Evolutionary conservation across 2,797 vertebrate genomes (phyloP), one percentile per base, ranked within the genome.

Genomic region (Rhinatrema bivittatum): DNA sequence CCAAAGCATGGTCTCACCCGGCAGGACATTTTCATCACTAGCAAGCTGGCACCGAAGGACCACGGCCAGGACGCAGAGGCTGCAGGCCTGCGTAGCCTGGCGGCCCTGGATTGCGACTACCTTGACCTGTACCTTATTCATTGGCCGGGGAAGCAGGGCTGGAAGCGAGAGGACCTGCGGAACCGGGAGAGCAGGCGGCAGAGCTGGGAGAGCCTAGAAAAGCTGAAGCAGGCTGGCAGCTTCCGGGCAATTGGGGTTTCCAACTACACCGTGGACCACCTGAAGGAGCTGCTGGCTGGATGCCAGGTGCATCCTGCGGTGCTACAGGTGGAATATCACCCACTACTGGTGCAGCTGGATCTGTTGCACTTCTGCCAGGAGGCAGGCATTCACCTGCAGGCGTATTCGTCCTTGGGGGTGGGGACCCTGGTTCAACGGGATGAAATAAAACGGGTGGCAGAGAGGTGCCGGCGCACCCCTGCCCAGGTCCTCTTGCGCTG

Each of bases 101-200:
- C 72, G 14, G 61, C 80, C 32, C 58, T 91, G 46, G 81, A 68
- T 16, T 36, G 81, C 36, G 76, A 55, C 20, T 91, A 89, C 58
- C 76, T 91, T n/a, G 89, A 91, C 39, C 79, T 91, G 5, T 90
- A 83, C 51, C 67, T 91, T 18, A 78, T 91, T 54, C 89, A 91
- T 56, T 89, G 87, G 89, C 89, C 87, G 1, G 88, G 87, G 7
- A 87, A 80, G 4, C 76, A 81, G 42, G 84, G 85, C 14, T 28
- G 74, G 31, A 53, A 10, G 1, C 78, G 80, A 25, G 29, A 46
- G 7, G 85, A 91, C 48, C 25, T 57, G 10, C 51, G 39, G 9
- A 90, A 90, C 49, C 46, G 49, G 24, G 70, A 64, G 49, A 79
- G 80, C 37, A 65, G 87, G 35, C 61, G 62, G 33, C 53, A 68